Conservation (phyloP, 2,888 invertebrate species). For the Orthonychiurus folsomi region DNA sequence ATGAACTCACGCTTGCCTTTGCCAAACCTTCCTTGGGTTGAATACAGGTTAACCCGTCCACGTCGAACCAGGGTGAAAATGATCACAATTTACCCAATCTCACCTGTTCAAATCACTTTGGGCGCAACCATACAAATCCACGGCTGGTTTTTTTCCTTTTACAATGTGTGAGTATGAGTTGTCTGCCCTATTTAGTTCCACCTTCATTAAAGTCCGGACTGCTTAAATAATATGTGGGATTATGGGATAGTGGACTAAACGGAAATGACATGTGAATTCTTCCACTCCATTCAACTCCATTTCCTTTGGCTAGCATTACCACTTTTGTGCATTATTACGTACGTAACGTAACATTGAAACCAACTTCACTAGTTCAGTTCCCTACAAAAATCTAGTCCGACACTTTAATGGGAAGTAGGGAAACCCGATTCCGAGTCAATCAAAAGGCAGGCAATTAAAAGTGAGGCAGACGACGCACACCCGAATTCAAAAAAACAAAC, state of each 20-base stretch:
- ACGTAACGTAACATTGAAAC: background rate
- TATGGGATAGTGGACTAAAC: slow-evolving; percentile 11
- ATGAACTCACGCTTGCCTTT: background rate
- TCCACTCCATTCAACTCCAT: too few species aligned
- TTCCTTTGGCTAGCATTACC: too few species aligned
- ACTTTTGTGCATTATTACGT: background rate
- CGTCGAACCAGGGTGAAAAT: too few species aligned
- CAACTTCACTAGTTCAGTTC: too few species aligned
- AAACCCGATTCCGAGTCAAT: slow-evolving; percentile 24
- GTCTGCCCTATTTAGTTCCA: background rate
- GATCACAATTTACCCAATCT: too few species aligned
- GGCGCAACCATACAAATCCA: too few species aligned
- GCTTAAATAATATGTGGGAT: background rate
- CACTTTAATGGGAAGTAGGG: slow-evolving; percentile 31
- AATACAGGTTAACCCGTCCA: too few species aligned
- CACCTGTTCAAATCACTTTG: background rate
- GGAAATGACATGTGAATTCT: slow-evolving; percentile 2
- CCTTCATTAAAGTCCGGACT: background rate
- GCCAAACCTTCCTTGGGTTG: too few species aligned
- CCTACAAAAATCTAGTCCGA: slow-evolving; percentile 33
- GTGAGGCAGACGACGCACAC: too few species aligned
- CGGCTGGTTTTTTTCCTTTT: background rate
- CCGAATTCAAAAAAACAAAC: slow-evolving; percentile 35
- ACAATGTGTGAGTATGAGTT: background rate
- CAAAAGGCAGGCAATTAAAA: background rate